Conservation (phyloP, 2,888 invertebrate species). For the Drymonia ruficornis region DNA sequence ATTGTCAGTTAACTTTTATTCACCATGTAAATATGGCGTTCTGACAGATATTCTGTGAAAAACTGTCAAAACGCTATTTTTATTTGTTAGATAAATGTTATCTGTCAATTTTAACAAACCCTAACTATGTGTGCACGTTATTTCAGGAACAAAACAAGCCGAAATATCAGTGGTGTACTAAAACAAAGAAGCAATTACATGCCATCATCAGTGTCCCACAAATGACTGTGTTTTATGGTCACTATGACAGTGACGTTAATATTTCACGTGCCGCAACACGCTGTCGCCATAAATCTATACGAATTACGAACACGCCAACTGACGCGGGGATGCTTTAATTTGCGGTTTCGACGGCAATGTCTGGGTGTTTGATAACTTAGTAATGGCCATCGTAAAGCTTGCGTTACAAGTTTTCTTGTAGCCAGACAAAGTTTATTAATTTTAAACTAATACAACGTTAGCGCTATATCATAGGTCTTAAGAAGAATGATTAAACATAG, state of each 20-base stretch:
- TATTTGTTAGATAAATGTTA: too few relatives aligned
- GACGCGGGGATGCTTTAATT: slow-evolving; percentile 42
- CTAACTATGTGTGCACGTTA: too few relatives aligned
- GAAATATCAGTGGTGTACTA: slow-evolving; percentile 22
- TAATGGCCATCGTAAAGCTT: background rate
- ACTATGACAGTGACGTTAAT: slow-evolving; percentile 38
- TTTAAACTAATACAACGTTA: too few relatives aligned
- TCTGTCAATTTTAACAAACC: too few relatives aligned
- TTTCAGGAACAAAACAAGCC: background rate
- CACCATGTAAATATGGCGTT: too few relatives aligned
- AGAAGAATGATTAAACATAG: too few relatives aligned
- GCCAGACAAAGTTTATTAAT: too few relatives aligned
- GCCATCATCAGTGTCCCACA: slow-evolving; percentile 56
- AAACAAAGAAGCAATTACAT: slow-evolving; percentile 53
- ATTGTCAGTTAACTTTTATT: too few relatives aligned
- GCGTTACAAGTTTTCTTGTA: too few relatives aligned
- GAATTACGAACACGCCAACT: slow-evolving; percentile 45
- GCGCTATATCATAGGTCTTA: too few relatives aligned
- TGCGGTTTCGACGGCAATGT: slow-evolving; percentile 34
- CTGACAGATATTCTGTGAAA: too few relatives aligned
- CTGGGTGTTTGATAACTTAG: background rate
- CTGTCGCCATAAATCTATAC: slow-evolving; percentile 58
- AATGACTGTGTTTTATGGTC: slow-evolving; percentile 56
- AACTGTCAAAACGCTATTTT: too few relatives aligned
- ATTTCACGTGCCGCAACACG: slow-evolving; percentile 35